Percentiles rank a stretch among this genome's conserved stretches.
phyloP scores from a whole-genome alignment of 2,888 invertebrate genomes.

The Blastobasis adustella region DNA sequence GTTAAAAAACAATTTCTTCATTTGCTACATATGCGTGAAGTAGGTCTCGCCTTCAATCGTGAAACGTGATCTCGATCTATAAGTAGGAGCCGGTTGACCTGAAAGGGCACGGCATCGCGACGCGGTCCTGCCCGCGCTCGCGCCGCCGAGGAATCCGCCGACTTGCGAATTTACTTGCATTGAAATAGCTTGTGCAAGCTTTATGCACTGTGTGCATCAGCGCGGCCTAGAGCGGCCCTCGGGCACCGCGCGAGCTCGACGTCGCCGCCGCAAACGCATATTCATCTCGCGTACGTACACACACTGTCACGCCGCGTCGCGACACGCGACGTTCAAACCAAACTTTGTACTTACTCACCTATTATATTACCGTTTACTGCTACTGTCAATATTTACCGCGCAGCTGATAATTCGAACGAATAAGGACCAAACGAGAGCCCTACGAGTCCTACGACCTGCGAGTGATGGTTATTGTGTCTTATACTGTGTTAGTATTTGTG shows the following conservation, averaged over 20 bases:
- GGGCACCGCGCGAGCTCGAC: conserved; percentile 44
- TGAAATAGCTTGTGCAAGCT: conserved; percentile 63
- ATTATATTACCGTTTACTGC: not conserved
- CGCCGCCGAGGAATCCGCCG: conserved; percentile 44
- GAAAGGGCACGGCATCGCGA: conserved; percentile 23
- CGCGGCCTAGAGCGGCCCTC: too few species aligned
- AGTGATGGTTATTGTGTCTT: conserved; percentile 6
- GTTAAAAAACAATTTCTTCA: too few species aligned
- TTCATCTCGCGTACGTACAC: conserved; percentile 43
- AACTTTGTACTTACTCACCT: conserved; percentile 11
- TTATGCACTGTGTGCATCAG: conserved; percentile 28
- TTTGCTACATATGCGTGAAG: too few species aligned
- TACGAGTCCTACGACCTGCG: not conserved
- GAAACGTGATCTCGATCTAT: conserved; percentile 6
- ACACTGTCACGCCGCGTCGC: conserved; percentile 27
- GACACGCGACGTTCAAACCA: conserved; percentile 21
- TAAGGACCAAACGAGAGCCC: conserved; percentile 9
- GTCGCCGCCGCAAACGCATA: conserved; percentile 27
- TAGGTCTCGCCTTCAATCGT: not conserved
- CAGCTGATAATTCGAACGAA: conserved; percentile 20
- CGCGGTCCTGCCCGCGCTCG: conserved; percentile 24
- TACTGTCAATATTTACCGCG: conserved; percentile 41
- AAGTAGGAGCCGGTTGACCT: conserved; percentile 30
- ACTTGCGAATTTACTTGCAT: conserved; percentile 63
- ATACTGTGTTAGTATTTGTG: conserved; percentile 2